Percentiles rank a stretch among this genome's conserved stretches.
Conservation (phyloP, 2,113 vertebrate genomes). For the Galeopterus variegatus region DNA sequence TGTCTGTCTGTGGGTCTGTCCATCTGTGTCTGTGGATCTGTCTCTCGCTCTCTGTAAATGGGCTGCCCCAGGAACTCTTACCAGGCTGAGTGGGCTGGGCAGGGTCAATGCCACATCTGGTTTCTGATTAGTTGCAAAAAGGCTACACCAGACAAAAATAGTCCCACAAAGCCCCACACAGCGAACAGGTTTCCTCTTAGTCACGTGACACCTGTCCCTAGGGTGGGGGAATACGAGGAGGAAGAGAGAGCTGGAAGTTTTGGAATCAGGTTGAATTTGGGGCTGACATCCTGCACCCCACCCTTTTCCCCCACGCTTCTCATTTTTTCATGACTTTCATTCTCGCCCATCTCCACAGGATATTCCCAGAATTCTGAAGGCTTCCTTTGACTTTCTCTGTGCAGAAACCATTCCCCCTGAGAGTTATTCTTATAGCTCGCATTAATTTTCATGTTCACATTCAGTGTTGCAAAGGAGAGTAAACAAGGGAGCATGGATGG, state of each 20-base stretch:
- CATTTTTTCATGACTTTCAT: slow-evolving; percentile 54
- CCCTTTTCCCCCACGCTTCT: not conserved
- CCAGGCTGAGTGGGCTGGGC: not conserved
- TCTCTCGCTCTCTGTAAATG: not conserved
- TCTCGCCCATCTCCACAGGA: slow-evolving; percentile 9
- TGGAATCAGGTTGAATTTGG: slow-evolving; percentile 3
- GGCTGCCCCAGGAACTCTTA: not conserved
- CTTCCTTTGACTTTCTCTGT: slow-evolving; percentile 62
- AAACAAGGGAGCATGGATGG: slow-evolving; percentile 52
- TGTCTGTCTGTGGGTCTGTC: not conserved
- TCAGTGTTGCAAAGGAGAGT: slow-evolving; percentile 69
- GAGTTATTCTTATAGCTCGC: slow-evolving; percentile 58
- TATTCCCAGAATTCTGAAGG: slow-evolving; percentile 65
- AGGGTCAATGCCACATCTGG: not conserved
- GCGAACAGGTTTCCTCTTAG: not conserved
- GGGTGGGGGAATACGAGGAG: not conserved
- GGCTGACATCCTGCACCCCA: not conserved
- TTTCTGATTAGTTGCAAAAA: slow-evolving; percentile 40
- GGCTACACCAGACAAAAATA: not conserved
- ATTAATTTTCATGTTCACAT: slow-evolving; percentile 70
- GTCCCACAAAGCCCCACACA: not conserved
- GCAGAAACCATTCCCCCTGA: slow-evolving; percentile 47
- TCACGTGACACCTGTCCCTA: not conserved
- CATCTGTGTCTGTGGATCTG: not conserved
- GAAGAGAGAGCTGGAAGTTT: slow-evolving; percentile 50